Evolutionary conservation across 1,140 invertebrate species (phyloP), one percentile per base, ranked within the genome.

Genomic region (Platorchestia sp.): DNA sequence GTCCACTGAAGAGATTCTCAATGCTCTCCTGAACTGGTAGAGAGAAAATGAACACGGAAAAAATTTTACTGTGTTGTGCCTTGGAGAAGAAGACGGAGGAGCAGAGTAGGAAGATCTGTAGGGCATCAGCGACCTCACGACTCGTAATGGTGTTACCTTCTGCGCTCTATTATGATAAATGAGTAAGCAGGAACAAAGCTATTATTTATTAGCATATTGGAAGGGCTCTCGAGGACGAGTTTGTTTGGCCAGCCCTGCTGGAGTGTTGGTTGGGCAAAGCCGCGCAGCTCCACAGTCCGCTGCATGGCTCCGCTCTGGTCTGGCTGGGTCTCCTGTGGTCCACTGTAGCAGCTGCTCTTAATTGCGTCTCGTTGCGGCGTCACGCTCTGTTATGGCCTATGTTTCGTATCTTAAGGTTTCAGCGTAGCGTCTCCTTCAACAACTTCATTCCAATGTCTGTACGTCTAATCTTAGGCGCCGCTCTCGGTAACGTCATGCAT

Each of bases 191-290:
- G 91, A 93, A 93, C 91, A 93, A 93, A 93, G 91, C 91, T 93
- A 93, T 93, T 93, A 93, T 93, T 93, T 93, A 93, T 93, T 93
- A 93, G 91, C 91, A 93, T 93, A 93, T 93, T 93, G 91, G 91
- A 93, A 93, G 91, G 45, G 91, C 91, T 93, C 91, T 93, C 44
- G 91, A 93, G 91, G 45, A 19, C 43, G 45, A 93, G 44, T 44
- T 45, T 93, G 91, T 93, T 93, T 93, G 91, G 41, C 41, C 91
- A 45, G 91, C 91, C 91, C 43, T 44, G 91, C 45, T 93, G 43
- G 45, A 93, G 91, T 93, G 91, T 93, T 93, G 91, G 91, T 44
- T 93, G 43, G 43, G 43, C 45, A 45, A 47, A 45, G 87, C 87
- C 59, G 10, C 27, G 59, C 59, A 22, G 1, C 59, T 75, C 59